A percentile compares a stretch with the other conserved stretches of the same genome.
Conservation (phyloP, 2,797 vertebrate species). For the Sebastes minor region DNA sequence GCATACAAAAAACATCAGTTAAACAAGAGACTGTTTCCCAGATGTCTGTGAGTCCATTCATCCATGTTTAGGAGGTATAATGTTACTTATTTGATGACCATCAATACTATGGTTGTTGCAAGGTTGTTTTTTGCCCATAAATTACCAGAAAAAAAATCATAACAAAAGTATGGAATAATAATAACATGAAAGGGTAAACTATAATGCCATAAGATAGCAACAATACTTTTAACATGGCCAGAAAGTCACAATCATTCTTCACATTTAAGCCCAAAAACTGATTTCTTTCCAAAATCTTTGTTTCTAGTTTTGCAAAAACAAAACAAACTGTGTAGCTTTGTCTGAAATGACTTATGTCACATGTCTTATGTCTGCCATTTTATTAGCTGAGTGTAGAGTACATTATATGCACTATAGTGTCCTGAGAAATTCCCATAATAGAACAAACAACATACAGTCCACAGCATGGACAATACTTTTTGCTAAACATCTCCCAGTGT, state of each 20-base stretch:
- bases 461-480: not conserved
- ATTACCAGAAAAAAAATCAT: not conserved
- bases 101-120: not conserved
- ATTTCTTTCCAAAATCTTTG: not conserved
- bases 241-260: not conserved
- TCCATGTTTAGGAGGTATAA: not conserved
- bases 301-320: not conserved
- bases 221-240: not conserved
- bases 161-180: not conserved
- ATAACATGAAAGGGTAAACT: not conserved
- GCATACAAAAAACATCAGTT: not conserved
- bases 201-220: not conserved
- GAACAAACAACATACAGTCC: not conserved
- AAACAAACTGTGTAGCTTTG: too few relatives aligned
- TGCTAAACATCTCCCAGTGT: not conserved
- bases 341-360: not conserved
- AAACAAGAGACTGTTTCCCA: not conserved
- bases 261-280: not conserved
- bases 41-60: not conserved
- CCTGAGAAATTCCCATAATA: not conserved
- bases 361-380: not conserved
- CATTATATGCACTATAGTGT: not conserved
- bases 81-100: not conserved
- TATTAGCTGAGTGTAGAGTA: not conserved
- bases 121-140: not conserved